Conservation (phyloP, 2,113 vertebrate genomes). For the Rhombomys opimus region DNA sequence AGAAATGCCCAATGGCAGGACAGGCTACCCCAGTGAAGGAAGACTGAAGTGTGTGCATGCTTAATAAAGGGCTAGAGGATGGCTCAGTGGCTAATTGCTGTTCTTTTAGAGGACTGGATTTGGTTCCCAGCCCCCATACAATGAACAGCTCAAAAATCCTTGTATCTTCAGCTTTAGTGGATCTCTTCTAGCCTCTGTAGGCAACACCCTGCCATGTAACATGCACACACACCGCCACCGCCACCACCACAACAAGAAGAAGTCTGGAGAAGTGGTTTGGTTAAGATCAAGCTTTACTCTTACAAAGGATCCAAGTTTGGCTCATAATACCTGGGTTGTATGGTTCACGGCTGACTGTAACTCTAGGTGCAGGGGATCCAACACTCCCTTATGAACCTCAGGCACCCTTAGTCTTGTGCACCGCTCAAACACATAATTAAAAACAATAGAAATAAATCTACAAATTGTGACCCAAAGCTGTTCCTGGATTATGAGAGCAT, state of each 20-base stretch:
- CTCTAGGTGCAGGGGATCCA: background rate
- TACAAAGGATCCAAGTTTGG: background rate
- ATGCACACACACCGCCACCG: background rate
- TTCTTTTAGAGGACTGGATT: background rate
- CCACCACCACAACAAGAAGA: rapidly evolving
- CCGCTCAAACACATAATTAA: background rate
- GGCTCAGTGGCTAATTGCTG: background rate
- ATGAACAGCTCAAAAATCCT: background rate
- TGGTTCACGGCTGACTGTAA: background rate
- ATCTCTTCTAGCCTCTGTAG: background rate
- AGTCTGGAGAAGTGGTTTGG: background rate
- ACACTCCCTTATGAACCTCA: background rate
- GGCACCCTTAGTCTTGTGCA: too few species aligned
- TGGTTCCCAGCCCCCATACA: too few species aligned
- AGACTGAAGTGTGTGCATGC: background rate
- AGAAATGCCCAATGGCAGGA: background rate
- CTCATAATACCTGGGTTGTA: background rate
- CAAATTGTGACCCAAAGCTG: background rate
- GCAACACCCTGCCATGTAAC: background rate
- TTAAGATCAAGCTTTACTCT: background rate
- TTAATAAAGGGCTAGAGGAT: background rate
- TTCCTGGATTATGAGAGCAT: background rate
- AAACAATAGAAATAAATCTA: background rate
- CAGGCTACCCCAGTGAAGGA: background rate
- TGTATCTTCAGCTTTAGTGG: background rate